Evolutionary conservation across 2,113 vertebrate genomes (phyloP).

Genomic region (Psilopsiagon aurifrons): DNA sequence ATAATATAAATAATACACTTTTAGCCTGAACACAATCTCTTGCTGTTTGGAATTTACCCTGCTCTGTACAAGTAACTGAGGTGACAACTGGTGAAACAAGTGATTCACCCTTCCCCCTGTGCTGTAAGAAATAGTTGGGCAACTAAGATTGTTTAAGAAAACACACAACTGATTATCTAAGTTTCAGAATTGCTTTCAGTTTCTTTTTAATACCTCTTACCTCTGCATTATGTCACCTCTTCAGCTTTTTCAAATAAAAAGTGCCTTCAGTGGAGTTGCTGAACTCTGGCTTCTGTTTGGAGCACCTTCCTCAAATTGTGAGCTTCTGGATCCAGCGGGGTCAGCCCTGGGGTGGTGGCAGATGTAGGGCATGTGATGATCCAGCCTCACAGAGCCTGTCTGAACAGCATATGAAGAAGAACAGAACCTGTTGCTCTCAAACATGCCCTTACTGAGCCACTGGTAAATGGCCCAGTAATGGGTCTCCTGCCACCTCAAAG

Average conservation of each 20-base stretch:
- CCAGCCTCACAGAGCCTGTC: neutral
- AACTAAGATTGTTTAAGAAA: neutral
- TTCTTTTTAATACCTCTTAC: neutral
- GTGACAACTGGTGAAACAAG: neutral
- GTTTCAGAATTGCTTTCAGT: neutral
- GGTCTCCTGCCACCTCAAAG: neutral
- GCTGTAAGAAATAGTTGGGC: neutral
- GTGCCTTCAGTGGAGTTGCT: neutral
- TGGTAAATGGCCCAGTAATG: neutral
- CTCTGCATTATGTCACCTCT: neutral
- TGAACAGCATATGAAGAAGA: neutral
- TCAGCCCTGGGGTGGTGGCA: neutral
- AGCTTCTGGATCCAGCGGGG: neutral
- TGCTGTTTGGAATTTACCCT: neutral
- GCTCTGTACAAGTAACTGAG: neutral
- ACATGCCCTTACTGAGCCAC: neutral
- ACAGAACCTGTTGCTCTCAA: neutral
- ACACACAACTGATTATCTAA: neutral
- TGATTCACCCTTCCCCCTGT: neutral
- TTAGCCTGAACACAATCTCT: neutral
- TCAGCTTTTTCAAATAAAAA: neutral
- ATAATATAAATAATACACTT: neutral
- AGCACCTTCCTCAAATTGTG: neutral
- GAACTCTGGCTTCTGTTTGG: neutral
- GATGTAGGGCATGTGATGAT: rapidly evolving